These are phyloP conservation scores for Parasteatoda lunata DNA, from an alignment of 2,888 invertebrate genomes.

Conservation along the genomic window DNA sequence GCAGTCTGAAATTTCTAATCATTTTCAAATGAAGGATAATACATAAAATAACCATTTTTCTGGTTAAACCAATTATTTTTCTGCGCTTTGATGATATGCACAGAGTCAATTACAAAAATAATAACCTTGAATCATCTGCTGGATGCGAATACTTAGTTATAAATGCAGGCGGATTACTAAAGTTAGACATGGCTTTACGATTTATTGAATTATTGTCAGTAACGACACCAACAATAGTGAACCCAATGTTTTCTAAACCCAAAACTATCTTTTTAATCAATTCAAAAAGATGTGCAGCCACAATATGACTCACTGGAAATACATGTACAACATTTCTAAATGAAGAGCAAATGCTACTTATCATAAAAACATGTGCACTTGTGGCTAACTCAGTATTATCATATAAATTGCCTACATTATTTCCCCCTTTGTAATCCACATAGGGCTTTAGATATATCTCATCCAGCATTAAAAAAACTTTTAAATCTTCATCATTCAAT, in stretches of 20 bases:
- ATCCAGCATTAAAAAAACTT: slow-evolving; percentile 5
- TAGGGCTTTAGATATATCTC: background rate
- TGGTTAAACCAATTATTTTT: slow-evolving; percentile 4
- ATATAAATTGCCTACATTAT: slow-evolving; percentile 9
- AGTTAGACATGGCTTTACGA: background rate
- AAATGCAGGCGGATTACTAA: background rate
- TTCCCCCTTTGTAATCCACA: slow-evolving; percentile 23
- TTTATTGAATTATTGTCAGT: background rate
- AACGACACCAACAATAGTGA: slow-evolving; percentile 10
- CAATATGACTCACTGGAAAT: background rate
- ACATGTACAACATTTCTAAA: slow-evolving; percentile 14
- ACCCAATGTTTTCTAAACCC: slow-evolving; percentile 13
- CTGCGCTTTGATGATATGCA: background rate
- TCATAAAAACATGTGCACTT: slow-evolving; percentile 37
- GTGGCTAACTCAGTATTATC: slow-evolving; percentile 6
- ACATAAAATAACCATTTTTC: background rate
- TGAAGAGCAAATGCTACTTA: slow-evolving; percentile 1
- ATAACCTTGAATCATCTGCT: background rate
- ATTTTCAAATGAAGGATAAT: background rate
- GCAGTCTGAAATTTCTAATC: background rate
- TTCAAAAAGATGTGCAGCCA: slow-evolving; percentile 6
- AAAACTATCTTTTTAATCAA: slow-evolving; percentile 17
- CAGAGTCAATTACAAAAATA: background rate
- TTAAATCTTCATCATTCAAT: background rate
- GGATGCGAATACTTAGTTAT: background rate